Evolutionary conservation across 1,140 invertebrate species (phyloP), one percentile per base, ranked within the genome.

Genomic region (Zaprionus camerounensis): DNA sequence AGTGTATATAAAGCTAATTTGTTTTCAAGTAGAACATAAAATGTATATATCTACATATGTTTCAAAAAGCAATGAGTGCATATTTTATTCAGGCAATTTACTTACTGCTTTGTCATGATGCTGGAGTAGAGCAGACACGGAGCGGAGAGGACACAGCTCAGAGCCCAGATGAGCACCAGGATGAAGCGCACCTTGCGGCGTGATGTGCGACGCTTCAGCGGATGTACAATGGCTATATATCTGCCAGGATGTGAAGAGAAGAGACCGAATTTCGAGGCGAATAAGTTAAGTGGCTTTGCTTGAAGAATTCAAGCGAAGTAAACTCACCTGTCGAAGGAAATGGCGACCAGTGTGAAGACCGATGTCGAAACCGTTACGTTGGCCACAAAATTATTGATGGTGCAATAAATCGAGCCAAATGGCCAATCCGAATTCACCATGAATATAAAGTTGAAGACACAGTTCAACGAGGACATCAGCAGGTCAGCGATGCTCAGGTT

Each of bases 401-500:
- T 96, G 92, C 98, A 99, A 93, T 98, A 98, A 66, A 95, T 93
- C 1, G 94, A 93, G 12, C 97, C 98, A 90, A 98, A 98, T 78
- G 96, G 95, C 98, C 98, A 99, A 93, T 97, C 94, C 58, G 92
- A 93, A 90, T 95, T 95, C 57, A 95, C 82, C 96, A 99, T 98
- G 93, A 98, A 99, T 72, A 96, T 96, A 91, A 97, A 98, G 93
- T 98, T 98, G 93, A 99, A 98, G 72, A 97, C 96, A 74, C 98
- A 98, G 92, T 99, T 99, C 67, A 99, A 94, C 0, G 97, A 96
- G 0, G 98, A 97, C 84, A 98, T 97, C 94, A 99, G 95, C 22
- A 97, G 95, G 92, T 99, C 98, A 15, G 98, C 98, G 22, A 98
- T 95, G 69, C 97, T 98, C 53, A 99, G 93, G 92, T 99, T 99